Percentiles rank a stretch among this genome's conserved stretches.
Conservation (phyloP, 92 coral and sea anemone species). For the Porites lobata region DNA sequence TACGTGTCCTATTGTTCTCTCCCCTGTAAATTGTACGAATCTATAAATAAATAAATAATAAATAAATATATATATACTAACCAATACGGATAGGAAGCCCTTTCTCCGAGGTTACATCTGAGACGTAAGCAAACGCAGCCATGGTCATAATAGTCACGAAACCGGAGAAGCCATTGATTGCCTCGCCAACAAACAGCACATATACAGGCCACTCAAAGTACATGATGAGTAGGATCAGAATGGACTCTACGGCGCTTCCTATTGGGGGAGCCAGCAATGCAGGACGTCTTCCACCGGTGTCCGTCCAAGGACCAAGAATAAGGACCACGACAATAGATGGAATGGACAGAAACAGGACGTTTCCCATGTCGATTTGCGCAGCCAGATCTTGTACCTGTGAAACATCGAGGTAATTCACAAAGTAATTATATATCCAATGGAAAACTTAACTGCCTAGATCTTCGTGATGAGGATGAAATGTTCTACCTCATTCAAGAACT, state of each 20-base stretch:
- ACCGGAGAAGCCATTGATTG: conserved; percentile 82
- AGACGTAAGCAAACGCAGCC: conserved; percentile 78
- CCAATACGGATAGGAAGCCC: conserved; percentile 78
- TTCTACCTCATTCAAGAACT: too few species aligned
- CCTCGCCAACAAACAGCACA: conserved; percentile 77
- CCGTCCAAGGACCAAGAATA: conserved; percentile 86
- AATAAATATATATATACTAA: not conserved
- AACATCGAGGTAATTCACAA: too few species aligned
- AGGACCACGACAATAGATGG: conserved; percentile 78
- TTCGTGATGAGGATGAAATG: too few species aligned
- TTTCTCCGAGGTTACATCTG: conserved; percentile 77
- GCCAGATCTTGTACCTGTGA: conserved; percentile 75
- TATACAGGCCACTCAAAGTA: conserved; percentile 79
- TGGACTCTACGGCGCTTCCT: conserved; percentile 75
- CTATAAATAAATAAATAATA: not conserved
- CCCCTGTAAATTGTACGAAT: not conserved
- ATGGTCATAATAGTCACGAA: conserved; percentile 79
- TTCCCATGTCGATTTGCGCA: conserved; percentile 73
- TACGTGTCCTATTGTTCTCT: too few species aligned
- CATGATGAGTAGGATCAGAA: conserved; percentile 72
- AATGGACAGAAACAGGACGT: conserved; percentile 66
- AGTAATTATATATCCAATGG: too few species aligned
- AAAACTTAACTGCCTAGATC: too few species aligned
- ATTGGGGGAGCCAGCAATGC: conserved; percentile 72
- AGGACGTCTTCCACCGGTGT: conserved; percentile 78